Percentiles rank a stretch among this genome's conserved stretches.
Evolutionary conservation across 2,797 vertebrate species (phyloP).

Genomic region (Mormyrops attenuatus): DNA sequence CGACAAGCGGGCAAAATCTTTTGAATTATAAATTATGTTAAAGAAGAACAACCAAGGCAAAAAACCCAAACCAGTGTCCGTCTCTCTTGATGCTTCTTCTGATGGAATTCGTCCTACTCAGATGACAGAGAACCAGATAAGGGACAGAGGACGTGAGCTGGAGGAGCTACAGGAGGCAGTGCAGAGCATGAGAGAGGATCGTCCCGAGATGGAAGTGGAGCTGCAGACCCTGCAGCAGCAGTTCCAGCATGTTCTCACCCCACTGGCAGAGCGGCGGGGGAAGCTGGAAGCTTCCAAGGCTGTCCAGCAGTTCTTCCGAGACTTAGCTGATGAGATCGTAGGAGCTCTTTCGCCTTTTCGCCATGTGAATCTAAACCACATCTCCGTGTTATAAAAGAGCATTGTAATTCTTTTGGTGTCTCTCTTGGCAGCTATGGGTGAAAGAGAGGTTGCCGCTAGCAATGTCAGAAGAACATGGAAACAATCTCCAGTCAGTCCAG

Average conservation of each 20-base stretch:
- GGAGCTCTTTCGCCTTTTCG: conserved; percentile 33
- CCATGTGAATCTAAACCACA: neutral
- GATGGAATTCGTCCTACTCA: conserved; percentile 40
- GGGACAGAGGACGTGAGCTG: conserved; percentile 72
- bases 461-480: conserved; percentile 75
- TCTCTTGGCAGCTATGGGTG: conserved; percentile 77
- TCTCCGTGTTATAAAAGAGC: neutral
- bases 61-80: neutral
- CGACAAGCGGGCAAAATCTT: neutral
- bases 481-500: conserved; percentile 83
- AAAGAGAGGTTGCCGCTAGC: conserved; percentile 83
- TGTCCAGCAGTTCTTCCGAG: conserved; percentile 80
- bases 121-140: conserved; percentile 88
- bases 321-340: conserved; percentile 88
- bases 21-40: neutral
- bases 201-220: conserved; percentile 61
- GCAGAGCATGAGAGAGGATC: conserved; percentile 51
- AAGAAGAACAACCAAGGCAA: neutral
- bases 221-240: conserved; percentile 68
- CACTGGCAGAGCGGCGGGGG: conserved; percentile 70
- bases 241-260: conserved; percentile 77
- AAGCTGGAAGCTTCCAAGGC: conserved; percentile 76
- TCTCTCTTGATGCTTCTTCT: neutral
- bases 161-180: conserved; percentile 73
- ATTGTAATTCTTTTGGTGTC: neutral